phyloP scores from a whole-genome alignment of 2,113 vertebrate genomes.

The Lagopus leucura region DNA sequence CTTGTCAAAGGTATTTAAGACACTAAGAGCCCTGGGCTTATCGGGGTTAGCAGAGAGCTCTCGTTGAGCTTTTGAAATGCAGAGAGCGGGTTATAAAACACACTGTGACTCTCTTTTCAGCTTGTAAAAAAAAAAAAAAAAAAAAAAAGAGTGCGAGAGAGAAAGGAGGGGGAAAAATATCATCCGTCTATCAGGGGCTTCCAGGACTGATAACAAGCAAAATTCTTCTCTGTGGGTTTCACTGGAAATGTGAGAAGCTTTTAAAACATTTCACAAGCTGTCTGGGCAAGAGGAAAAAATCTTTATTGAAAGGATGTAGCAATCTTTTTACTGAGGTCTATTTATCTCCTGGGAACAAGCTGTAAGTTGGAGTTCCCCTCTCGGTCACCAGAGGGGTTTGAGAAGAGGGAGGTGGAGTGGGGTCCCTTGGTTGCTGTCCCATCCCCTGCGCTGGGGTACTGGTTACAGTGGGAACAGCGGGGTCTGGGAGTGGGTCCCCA shows the following conservation, averaged over 20 bases:
- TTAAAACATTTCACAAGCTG: constrained; percentile 87
- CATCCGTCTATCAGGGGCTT: constrained; percentile 83
- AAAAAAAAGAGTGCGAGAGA: constrained; percentile 52
- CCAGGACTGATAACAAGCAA: constrained; percentile 85
- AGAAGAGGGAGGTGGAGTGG: neutral
- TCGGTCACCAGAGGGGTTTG: constrained; percentile 17
- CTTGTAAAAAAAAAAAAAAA: constrained; percentile 76
- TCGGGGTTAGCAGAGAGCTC: constrained; percentile 86
- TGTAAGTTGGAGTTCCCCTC: constrained; percentile 79
- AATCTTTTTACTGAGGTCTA: constrained; percentile 82
- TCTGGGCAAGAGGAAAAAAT: constrained; percentile 82
- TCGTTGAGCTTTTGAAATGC: constrained; percentile 85
- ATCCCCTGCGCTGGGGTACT: neutral
- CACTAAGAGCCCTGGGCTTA: constrained; percentile 89
- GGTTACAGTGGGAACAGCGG: neutral
- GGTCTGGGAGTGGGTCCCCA: neutral
- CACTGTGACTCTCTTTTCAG: constrained; percentile 84
- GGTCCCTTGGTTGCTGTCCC: neutral
- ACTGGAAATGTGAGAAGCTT: constrained; percentile 85
- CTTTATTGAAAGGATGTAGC: constrained; percentile 87
- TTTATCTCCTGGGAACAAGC: constrained; percentile 80
- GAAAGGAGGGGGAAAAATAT: constrained; percentile 72
- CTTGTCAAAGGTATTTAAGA: constrained; percentile 87
- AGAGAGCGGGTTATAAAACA: constrained; percentile 85
- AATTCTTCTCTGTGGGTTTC: constrained; percentile 83